Conservation (phyloP, 2,888 invertebrate species). For the Pelosia muscerda region DNA sequence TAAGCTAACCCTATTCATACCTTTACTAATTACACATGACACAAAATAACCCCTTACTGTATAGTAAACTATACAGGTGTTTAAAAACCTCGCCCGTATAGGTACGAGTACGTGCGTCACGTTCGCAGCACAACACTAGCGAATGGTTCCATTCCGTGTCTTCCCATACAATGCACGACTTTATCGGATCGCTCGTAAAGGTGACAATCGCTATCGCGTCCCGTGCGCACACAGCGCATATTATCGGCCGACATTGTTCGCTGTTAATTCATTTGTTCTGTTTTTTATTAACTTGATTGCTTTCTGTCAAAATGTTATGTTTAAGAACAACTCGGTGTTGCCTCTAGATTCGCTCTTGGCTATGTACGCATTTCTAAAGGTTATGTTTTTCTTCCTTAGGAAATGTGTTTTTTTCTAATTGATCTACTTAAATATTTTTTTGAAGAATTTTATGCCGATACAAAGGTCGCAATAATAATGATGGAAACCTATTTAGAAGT, state of each 20-base stretch:
- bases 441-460: too few relatives aligned
- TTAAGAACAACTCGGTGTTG: neutral
- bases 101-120: neutral
- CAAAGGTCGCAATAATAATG: too few relatives aligned
- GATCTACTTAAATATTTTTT: too few relatives aligned
- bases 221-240: neutral
- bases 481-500: too few relatives aligned
- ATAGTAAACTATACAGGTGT: too few relatives aligned
- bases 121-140: neutral
- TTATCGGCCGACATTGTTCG: neutral
- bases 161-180: conserved; percentile 4
- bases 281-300: neutral
- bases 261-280: neutral
- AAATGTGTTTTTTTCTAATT: too few relatives aligned
- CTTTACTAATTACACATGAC: neutral
- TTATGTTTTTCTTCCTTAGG: too few relatives aligned
- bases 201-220: neutral
- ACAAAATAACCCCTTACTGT: neutral
- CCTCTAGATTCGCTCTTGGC: neutral
- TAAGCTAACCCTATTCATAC: neutral
- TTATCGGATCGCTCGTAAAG: conserved; percentile 2
- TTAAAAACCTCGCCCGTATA: neutral
- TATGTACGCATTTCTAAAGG: neutral
- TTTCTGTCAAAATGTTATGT: neutral
- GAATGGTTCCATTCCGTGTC: neutral